A percentile compares a stretch with the other conserved stretches of the same genome.
Conservation (phyloP, 2,113 vertebrate genomes). For the Chascanopsetta lugubris region DNA sequence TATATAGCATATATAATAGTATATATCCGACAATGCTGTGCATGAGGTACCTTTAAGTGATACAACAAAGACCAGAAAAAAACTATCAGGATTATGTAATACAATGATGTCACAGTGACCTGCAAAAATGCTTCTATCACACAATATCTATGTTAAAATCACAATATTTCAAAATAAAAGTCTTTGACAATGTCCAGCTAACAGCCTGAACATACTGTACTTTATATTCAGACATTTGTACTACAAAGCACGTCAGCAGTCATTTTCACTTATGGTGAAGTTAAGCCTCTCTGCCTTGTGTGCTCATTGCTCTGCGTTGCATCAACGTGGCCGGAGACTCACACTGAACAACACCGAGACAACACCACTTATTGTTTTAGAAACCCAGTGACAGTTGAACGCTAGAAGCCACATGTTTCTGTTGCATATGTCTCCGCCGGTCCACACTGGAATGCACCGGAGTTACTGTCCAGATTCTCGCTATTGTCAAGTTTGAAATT, state of each 20-base stretch:
- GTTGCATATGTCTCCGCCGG: conserved; percentile 18
- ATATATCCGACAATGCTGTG: too few relatives aligned
- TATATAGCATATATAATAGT: too few relatives aligned
- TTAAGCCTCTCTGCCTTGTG: not conserved
- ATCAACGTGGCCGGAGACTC: conserved; percentile 13
- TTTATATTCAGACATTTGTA: conserved; percentile 1
- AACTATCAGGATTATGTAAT: not conserved
- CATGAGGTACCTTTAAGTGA: too few relatives aligned
- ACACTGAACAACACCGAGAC: not conserved
- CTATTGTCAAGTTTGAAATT: conserved; percentile 13
- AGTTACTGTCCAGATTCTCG: conserved; percentile 18
- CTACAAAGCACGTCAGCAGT: conserved; percentile 15
- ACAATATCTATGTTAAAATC: conserved; percentile 1
- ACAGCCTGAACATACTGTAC: not conserved
- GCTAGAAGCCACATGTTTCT: not conserved
- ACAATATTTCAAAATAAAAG: conserved; percentile 5
- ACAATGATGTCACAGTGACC: not conserved
- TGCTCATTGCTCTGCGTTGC: conserved; percentile 4
- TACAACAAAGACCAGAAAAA: too few relatives aligned
- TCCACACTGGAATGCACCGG: not conserved
- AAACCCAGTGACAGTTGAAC: not conserved
- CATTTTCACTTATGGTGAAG: conserved; percentile 9
- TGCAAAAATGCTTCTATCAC: not conserved
- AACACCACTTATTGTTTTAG: conserved; percentile 1
- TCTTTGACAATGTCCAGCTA: not conserved